Evolutionary conservation across 2,113 vertebrate species (phyloP), one percentile per base, ranked within the genome.

Genomic region (Macheiramphus alcinus): DNA sequence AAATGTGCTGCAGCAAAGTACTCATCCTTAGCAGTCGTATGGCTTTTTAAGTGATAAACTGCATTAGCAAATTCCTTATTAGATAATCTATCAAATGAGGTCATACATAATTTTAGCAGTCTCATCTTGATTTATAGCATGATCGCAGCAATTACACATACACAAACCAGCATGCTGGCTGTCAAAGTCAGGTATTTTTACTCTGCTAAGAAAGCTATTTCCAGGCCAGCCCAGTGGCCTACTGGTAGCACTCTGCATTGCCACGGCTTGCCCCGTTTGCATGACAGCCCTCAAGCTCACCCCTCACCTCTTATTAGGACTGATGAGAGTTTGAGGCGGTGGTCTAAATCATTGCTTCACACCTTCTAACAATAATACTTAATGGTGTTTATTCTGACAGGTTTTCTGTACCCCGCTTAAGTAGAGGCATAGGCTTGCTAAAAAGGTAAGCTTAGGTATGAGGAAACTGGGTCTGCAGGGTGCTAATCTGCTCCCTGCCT

Each of bases 41-140:
- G 96, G 97, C 97, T 98, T 98, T 98, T 97, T 96, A 98, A 98
- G 97, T 97, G 96, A 98, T 97, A 98, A 98, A 98, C 97, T 96
- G 95, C 97, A 97, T 98, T 98, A 98, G 97, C 96, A 96, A 97
- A 98, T 97, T 98, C 96, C 96, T 97, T 97, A 98, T 98, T 98
- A 98, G 98, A 97, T 97, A 97, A 97, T 97, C 95, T 97, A 95
- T 98, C 96, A 97, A 94, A 96, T 97, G 97, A 97, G 97, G 96
- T 93, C 96, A 97, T 94, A 80, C 91, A 90, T 95, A 97, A 96
- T 97, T 97, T 97, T 97, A 97, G 94, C 91, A 91, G 91, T 80
- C 90, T 93, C 89, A 80, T 94, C 94, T 97, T 97, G 95, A 97
- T 97, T 96, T 96, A 93, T 94, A 96, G 81, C 88, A 81, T 79